phyloP scores from a whole-genome alignment of 2,888 invertebrate genomes.

The Syritta pipiens region DNA sequence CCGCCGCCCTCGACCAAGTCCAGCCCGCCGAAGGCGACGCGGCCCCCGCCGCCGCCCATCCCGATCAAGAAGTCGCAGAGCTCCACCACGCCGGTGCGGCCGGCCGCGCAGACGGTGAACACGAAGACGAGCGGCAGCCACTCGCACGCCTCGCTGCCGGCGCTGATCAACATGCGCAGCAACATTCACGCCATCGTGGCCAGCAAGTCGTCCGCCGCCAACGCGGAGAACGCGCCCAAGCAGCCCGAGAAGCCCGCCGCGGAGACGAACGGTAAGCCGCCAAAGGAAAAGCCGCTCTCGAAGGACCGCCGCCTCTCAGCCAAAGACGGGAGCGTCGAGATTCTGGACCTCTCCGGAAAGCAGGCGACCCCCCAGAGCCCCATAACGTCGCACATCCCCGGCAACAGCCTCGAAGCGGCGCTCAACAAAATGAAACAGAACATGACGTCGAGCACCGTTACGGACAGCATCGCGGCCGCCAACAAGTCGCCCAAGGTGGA shows the following conservation, averaged over 20 bases:
- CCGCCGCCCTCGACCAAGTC: conserved; percentile 69
- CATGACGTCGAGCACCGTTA: conserved; percentile 73
- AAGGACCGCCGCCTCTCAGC: conserved; percentile 76
- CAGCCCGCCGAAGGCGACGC: conserved; percentile 74
- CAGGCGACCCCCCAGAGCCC: conserved; percentile 73
- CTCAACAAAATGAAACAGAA: conserved; percentile 78
- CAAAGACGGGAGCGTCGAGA: conserved; percentile 80
- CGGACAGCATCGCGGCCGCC: conserved; percentile 40
- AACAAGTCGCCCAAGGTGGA: conserved; percentile 47
- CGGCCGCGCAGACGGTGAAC: conserved; percentile 65
- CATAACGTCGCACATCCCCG: conserved; percentile 44
- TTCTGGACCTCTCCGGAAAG: conserved; percentile 81
- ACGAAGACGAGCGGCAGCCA: conserved; percentile 59
- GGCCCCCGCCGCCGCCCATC: conserved; percentile 81
- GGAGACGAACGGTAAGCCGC: conserved; percentile 30
- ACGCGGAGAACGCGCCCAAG: conserved; percentile 55
- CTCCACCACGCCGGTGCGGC: conserved; percentile 70
- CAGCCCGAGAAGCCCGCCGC: conserved; percentile 68
- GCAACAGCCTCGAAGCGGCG: conserved; percentile 76
- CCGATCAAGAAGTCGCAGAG: conserved; percentile 79
- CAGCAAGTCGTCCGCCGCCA: conserved; percentile 61
- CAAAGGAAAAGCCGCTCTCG: background rate
- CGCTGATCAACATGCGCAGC: conserved; percentile 75
- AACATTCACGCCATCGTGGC: conserved; percentile 68
- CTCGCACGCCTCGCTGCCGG: conserved; percentile 74